Percentiles rank a stretch among this genome's conserved stretches.
Conservation (phyloP, 2,888 invertebrate genomes). For the Trachelus stipa region DNA sequence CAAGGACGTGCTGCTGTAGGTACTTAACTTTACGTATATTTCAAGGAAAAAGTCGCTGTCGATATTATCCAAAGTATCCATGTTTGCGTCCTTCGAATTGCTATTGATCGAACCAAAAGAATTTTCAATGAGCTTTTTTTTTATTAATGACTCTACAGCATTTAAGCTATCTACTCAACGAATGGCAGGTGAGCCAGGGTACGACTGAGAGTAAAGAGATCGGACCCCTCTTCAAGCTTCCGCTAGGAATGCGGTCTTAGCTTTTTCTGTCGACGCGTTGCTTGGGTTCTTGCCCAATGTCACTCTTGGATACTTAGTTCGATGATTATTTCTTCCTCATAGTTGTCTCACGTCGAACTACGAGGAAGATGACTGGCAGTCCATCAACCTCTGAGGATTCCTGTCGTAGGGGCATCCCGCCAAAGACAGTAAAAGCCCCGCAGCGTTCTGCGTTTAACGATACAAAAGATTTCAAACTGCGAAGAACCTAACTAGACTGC, state of each 20-base stretch:
- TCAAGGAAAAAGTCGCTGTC: conserved; percentile 55
- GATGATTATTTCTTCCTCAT: conserved; percentile 13
- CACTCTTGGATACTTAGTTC: conserved; percentile 44
- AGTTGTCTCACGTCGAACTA: background rate
- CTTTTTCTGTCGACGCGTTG: conserved; percentile 36
- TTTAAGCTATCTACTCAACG: background rate
- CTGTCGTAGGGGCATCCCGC: conserved; percentile 4
- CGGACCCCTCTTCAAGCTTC: background rate
- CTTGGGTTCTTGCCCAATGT: conserved; percentile 54
- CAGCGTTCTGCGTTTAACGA: background rate
- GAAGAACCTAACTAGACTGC: background rate
- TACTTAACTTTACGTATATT: conserved; percentile 61
- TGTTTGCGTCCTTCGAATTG: conserved; percentile 23
- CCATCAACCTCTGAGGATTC: background rate
- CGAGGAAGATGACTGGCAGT: conserved; percentile 5
- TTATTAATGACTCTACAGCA: background rate
- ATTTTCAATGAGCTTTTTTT: background rate
- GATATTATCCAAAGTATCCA: conserved; percentile 57
- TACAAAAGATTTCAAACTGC: background rate
- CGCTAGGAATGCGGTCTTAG: conserved; percentile 7
- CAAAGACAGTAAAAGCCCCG: background rate
- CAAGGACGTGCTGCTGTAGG: conserved; percentile 13
- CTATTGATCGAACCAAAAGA: background rate
- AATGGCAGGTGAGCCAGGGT: background rate
- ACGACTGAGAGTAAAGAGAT: background rate